Conservation (phyloP, 2,113 vertebrate species). For the Barbus barbus region DNA sequence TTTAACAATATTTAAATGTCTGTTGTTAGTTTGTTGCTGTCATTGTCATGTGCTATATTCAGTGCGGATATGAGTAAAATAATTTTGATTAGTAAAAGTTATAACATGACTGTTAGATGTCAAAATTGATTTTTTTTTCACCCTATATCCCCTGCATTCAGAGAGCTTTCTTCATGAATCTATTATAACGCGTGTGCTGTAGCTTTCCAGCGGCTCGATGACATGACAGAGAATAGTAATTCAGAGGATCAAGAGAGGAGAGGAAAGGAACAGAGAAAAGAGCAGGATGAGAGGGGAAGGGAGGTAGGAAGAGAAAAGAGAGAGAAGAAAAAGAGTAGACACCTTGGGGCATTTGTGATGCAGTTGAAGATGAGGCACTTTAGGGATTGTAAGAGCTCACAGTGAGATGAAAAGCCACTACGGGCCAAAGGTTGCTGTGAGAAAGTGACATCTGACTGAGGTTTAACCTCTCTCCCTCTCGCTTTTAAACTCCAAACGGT, state of each 20-base stretch:
- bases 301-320: background rate
- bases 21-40: background rate
- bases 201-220: background rate
- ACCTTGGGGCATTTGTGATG: constrained; percentile 52
- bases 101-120: background rate
- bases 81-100: background rate
- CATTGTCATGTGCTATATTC: background rate
- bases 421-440: constrained; percentile 42
- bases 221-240: constrained; percentile 23
- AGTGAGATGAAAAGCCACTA: constrained; percentile 47
- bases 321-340: constrained; percentile 1
- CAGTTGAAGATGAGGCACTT: constrained; percentile 48
- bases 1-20: background rate
- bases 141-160: constrained; percentile 1
- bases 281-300: background rate
- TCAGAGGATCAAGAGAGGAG: constrained; percentile 13
- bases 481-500: constrained; percentile 11
- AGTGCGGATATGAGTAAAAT: background rate
- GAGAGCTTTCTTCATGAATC: constrained; percentile 3
- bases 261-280: background rate
- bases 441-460: constrained; percentile 37
- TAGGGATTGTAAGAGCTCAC: constrained; percentile 45
- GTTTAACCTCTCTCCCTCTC: constrained; percentile 41
- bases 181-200: background rate
- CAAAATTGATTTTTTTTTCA: background rate